Conservation (phyloP, 2,797 vertebrate genomes). For the Anabacerthia variegaticeps region DNA sequence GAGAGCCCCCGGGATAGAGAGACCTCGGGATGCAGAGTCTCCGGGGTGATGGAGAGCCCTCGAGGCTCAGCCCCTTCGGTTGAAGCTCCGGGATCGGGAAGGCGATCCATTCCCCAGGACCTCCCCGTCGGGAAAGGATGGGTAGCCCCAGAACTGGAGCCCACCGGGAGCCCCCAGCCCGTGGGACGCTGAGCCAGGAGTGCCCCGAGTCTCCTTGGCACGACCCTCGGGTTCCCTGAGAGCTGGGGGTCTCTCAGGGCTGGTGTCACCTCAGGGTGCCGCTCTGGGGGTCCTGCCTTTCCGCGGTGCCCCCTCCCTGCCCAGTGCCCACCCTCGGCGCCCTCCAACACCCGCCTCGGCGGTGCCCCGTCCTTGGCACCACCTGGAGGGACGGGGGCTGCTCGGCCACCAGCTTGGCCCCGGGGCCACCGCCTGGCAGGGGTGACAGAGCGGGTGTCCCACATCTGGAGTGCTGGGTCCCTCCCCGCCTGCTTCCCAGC, state of each 20-base stretch:
- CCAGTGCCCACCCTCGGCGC: neutral
- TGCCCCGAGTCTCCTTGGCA: neutral
- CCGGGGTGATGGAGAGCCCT: neutral
- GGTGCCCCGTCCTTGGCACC: neutral
- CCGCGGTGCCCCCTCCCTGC: neutral
- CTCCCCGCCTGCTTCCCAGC: neutral
- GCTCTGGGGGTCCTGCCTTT: neutral
- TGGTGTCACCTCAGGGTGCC: neutral
- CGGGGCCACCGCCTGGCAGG: neutral
- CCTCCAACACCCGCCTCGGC: rapidly evolving
- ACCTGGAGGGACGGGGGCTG: neutral
- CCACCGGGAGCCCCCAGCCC: neutral
- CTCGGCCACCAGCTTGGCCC: rapidly evolving
- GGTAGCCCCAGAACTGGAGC: neutral
- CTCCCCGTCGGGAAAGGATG: neutral
- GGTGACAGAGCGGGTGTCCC: neutral
- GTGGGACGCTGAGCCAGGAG: neutral
- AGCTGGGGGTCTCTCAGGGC: neutral
- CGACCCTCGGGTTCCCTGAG: neutral
- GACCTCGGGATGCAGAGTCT: neutral
- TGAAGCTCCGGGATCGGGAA: neutral
- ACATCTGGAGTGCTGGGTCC: neutral
- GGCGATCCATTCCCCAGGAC: neutral
- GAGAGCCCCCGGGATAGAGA: neutral
- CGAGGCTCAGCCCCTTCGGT: neutral